Conservation (phyloP, 2,888 invertebrate genomes). For the Drosophila pseudotalamancana region DNA sequence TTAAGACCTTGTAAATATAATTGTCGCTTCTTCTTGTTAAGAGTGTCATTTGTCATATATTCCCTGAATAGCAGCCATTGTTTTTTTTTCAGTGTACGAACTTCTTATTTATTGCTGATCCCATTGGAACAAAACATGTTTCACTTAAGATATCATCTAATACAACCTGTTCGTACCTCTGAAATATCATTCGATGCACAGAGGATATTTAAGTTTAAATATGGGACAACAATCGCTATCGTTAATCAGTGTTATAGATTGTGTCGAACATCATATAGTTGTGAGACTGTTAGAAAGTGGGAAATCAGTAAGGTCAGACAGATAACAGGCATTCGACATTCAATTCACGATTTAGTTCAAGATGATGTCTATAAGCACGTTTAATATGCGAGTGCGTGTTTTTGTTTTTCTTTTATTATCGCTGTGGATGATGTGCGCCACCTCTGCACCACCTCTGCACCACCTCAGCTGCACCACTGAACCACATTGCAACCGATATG, state of each 20-base stretch:
- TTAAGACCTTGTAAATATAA: constrained; percentile 19
- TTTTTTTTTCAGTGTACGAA: background rate
- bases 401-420: constrained; percentile 34
- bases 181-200: background rate
- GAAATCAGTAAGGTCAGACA: constrained; percentile 44
- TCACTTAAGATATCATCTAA: background rate
- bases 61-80: background rate
- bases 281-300: background rate
- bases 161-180: background rate
- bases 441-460: no score
- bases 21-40: background rate
- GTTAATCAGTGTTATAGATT: no score
- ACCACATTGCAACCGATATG: constrained; percentile 17
- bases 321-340: constrained; percentile 33
- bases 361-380: constrained; percentile 41
- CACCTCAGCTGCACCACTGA: constrained; percentile 12
- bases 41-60: background rate
- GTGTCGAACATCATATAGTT: no score
- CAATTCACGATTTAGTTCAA: constrained; percentile 65
- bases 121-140: background rate
- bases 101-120: constrained; percentile 1
- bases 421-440: constrained; percentile 11
- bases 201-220: background rate
- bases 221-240: no score
- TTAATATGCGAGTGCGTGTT: constrained; percentile 9